These are phyloP conservation scores for Carassius auratus DNA, from an alignment of 2,113 vertebrate genomes.

Conservation along the genomic window DNA sequence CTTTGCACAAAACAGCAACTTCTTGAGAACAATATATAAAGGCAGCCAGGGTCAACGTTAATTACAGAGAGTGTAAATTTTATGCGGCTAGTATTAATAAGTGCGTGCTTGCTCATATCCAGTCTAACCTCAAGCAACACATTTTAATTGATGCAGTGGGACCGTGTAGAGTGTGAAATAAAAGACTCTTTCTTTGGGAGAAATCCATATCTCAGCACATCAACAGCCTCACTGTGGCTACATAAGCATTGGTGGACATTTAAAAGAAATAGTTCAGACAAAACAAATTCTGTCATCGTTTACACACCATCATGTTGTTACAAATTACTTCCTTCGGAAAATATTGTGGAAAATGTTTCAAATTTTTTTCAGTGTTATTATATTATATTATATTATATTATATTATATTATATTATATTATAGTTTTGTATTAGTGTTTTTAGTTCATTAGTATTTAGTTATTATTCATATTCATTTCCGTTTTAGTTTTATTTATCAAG, in stretches of 20 bases:
- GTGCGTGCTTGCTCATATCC: slow-evolving; percentile 46
- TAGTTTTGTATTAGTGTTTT: too few species aligned
- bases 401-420: too few species aligned
- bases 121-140: slow-evolving; percentile 47
- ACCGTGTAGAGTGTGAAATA: slow-evolving; percentile 33
- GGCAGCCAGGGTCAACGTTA: slow-evolving; percentile 20
- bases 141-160: slow-evolving; percentile 46
- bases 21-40: background rate
- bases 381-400: too few species aligned
- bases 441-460: too few species aligned
- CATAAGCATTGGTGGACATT: background rate
- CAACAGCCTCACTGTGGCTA: slow-evolving; percentile 22
- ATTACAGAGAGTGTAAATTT: slow-evolving; percentile 42
- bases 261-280: background rate
- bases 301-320: background rate
- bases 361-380: too few species aligned
- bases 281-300: background rate
- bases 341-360: background rate
- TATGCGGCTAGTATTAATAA: slow-evolving; percentile 40
- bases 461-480: too few species aligned
- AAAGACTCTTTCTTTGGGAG: slow-evolving; percentile 36
- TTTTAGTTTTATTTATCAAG: too few species aligned
- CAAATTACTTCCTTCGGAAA: background rate
- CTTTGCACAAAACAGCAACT: slow-evolving; percentile 20
- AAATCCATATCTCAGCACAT: slow-evolving; percentile 38